Evolutionary conservation across 1,140 invertebrate species (phyloP), one percentile per base, ranked within the genome.

Genomic region (Caenorhabditis briggsae): DNA sequence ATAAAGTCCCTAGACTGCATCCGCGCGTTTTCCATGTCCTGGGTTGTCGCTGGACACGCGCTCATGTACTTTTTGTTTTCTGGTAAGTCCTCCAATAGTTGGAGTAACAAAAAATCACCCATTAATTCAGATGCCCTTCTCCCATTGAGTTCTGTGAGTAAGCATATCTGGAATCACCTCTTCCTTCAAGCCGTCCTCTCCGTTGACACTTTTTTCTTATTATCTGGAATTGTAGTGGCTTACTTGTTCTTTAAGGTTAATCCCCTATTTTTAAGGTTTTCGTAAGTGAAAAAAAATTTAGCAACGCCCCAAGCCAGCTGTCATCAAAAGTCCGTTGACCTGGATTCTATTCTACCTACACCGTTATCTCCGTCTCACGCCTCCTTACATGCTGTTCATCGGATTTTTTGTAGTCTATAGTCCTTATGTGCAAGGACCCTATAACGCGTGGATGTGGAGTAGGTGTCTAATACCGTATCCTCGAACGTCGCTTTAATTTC

Each of bases 11-110:
- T 93, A 2, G 90, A 93, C 86, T 92, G 92, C 23, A 92, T 93
- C 33, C 88, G 92, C 1, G 92, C 92, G 84, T 88, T 93, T 58
- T 92, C 91, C 82, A 89, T 93, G 61, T 86, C 90, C 2, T 93
- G 92, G 92, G 89, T 93, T 0, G 88, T 93, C 0, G 86, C 92
- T 0, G 91, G 92, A 2, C 92, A 93, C 18, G 90, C 89, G 41
- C 41, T 70, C 5, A 53, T 89, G 33, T 58, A 53, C 33, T 55
- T 82, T 48, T 11, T 18, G 6, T 64, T 87, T 48, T 18, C 9
- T 16, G 74, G 46, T 82, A 5, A 48, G 74, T 50, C 9, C 23
- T n/a, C 20, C 2, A 46, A 1, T 12, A n/a, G n/a, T 16, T n/a
- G 33, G 33, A 14, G 1, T n/a, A 7, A 7, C 16, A 25, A n/a